These are phyloP conservation scores for Hymenochirus boettgeri DNA, from an alignment of 2,113 vertebrate species.

Conservation along the genomic window DNA sequence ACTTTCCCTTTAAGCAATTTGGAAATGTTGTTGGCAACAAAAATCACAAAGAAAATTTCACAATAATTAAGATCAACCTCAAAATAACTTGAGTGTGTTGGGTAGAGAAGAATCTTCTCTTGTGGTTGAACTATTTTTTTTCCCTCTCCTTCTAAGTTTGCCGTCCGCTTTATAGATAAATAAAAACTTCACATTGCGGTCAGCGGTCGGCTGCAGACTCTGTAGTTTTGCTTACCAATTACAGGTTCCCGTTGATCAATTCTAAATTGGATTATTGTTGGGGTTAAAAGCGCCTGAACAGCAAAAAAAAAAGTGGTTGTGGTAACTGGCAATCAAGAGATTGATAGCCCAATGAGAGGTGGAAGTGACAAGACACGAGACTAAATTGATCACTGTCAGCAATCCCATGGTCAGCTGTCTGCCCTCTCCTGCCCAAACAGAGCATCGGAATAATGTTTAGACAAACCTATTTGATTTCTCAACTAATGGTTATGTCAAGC, in stretches of 20 bases:
- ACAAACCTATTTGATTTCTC: conserved; percentile 82
- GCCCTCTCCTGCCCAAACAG: conserved; percentile 69
- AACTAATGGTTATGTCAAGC: conserved; percentile 79
- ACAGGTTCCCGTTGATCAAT: conserved; percentile 73
- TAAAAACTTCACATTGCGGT: conserved; percentile 54
- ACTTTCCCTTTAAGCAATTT: too few species aligned
- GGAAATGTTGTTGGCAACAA: not conserved
- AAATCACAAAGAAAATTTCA: not conserved
- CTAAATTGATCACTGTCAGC: conserved; percentile 80
- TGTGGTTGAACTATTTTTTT: conserved; percentile 35
- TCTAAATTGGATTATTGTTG: conserved; percentile 82
- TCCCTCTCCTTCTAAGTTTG: conserved; percentile 27
- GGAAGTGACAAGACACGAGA: conserved; percentile 67
- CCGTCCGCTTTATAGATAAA: conserved; percentile 30
- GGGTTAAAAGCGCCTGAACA: conserved; percentile 78
- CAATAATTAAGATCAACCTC: not conserved
- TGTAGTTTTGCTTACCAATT: conserved; percentile 72
- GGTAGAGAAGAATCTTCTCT: not conserved
- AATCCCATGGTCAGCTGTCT: conserved; percentile 70
- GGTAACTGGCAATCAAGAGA: conserved; percentile 69
- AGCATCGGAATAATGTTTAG: conserved; percentile 81
- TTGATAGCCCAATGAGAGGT: conserved; percentile 74
- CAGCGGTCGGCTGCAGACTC: conserved; percentile 59
- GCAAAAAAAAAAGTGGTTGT: conserved; percentile 75
- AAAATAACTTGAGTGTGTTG: not conserved